Base-by-base conservation (phyloP, 2,113 vertebrate genomes). In the Mastomys coucha region DNA sequence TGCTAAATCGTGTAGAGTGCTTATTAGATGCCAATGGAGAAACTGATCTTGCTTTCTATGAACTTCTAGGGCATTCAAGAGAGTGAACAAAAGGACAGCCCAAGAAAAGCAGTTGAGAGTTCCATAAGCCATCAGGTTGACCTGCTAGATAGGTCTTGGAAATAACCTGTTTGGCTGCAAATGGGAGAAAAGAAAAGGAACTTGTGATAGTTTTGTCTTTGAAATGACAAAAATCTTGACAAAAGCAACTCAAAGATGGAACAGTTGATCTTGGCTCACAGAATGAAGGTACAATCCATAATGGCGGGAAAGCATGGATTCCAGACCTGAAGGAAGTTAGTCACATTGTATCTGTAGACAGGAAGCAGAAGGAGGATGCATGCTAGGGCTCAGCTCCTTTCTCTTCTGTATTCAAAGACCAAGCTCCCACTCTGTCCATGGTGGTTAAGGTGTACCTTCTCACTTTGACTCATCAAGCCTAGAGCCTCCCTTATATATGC, bases 71-170 rank as follows among this genome's bases (percentile, higher is more conserved):
- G 11, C 26, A 11, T 26, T 45, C 0, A 6, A 16, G 49, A 45
- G 4, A n/a, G 53, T 28, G 33, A 56, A 20, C 16, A 6, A 19
- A n/a, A 69, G 0, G 36, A 39, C 33, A 69, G 6, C 7, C 31
- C 53, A 14, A 63, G 81, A 58, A 0, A 36, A n/a, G 58, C 56
- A 75, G 14, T 0, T 13, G 36, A 60, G 58, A 33, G 3, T n/a
- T 63, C 14, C 73, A 24, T 20, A 31, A 73, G 7, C 2, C 22
- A 0, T 5, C 4, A 0, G 9, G 26, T 3, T 2, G 33, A 1
- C 12, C 8, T 31, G 12, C 2, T 53, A 11, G 45, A 12, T 0
- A 7, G 28, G 5, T 19, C 3, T 4, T 0, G 20, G 28, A 42
- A 42, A 7, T 1, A 2, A 20, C 28, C 31, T 36, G 31, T 80